Evolutionary conservation across 2,113 vertebrate genomes (phyloP).

Genomic region (Ginglymostoma cirratum): DNA sequence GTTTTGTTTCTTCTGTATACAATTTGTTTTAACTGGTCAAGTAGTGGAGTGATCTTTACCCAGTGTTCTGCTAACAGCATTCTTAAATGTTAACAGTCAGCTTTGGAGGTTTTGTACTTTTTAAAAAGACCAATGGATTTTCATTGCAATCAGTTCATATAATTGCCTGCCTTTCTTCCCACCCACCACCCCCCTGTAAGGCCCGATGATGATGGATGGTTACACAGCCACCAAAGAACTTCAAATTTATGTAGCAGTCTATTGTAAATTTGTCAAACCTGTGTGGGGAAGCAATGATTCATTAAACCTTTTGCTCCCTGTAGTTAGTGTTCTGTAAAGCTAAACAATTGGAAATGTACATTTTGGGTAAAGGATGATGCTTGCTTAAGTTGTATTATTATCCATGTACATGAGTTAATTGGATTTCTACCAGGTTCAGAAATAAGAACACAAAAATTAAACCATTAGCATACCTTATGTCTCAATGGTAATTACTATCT

Average conservation of each 20-base stretch:
- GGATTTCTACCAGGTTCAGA: background rate
- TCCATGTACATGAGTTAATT: background rate
- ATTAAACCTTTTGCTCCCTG: background rate
- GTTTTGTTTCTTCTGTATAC: background rate
- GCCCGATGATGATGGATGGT: background rate
- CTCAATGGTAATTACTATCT: background rate
- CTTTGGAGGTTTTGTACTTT: constrained; percentile 20
- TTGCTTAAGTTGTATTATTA: constrained; percentile 17
- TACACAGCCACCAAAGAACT: background rate
- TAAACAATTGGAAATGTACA: constrained; percentile 26
- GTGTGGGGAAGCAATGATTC: background rate
- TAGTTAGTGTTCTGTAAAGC: constrained; percentile 30
- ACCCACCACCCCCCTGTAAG: background rate
- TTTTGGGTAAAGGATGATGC: constrained; percentile 28
- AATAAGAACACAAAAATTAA: background rate
- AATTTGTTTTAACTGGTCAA: constrained; percentile 7
- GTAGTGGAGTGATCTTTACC: background rate
- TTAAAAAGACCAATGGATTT: constrained; percentile 22
- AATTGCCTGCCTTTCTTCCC: background rate
- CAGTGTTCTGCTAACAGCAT: background rate
- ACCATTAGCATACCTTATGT: background rate
- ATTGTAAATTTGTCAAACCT: background rate
- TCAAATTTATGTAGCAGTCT: constrained; percentile 10
- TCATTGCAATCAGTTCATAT: background rate
- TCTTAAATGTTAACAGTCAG: constrained; percentile 19